A percentile compares a stretch with the other conserved stretches of the same genome.
These are phyloP conservation scores for Columbina picui DNA, from an alignment of 2,113 vertebrate species.

Conservation along the genomic window DNA sequence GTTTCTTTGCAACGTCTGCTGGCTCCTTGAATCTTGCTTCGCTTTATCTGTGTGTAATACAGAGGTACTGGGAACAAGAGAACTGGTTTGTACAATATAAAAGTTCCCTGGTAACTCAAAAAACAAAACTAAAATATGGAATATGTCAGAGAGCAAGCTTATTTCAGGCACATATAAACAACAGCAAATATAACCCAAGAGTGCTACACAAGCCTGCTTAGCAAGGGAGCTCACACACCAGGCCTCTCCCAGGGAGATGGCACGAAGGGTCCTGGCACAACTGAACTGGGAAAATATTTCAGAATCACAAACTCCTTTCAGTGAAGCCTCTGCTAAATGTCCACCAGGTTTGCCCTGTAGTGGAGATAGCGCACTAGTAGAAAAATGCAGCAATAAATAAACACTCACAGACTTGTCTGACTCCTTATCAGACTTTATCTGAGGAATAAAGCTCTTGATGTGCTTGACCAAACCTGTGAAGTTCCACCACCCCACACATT, in stretches of 20 bases:
- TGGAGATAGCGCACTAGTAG: background rate
- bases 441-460: background rate
- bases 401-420: background rate
- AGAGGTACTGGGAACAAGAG: background rate
- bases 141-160: background rate
- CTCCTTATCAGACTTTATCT: rapidly evolving
- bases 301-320: background rate
- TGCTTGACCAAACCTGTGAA: background rate
- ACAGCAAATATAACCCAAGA: background rate
- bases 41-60: rapidly evolving
- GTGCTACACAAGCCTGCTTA: rapidly evolving
- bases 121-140: rapidly evolving
- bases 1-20: rapidly evolving
- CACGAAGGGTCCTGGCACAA: background rate
- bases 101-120: background rate
- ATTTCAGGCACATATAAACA: background rate
- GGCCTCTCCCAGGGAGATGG: background rate
- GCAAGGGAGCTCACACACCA: rapidly evolving
- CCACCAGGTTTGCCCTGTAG: background rate
- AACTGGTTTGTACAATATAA: background rate
- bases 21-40: rapidly evolving
- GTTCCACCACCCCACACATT: background rate
- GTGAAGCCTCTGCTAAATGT: background rate
- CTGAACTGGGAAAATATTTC: background rate
- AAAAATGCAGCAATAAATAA: background rate